Percentiles rank a stretch among this genome's conserved stretches.
Conservation (phyloP, 2,888 invertebrate genomes). For the Stegana nigrithorax region DNA sequence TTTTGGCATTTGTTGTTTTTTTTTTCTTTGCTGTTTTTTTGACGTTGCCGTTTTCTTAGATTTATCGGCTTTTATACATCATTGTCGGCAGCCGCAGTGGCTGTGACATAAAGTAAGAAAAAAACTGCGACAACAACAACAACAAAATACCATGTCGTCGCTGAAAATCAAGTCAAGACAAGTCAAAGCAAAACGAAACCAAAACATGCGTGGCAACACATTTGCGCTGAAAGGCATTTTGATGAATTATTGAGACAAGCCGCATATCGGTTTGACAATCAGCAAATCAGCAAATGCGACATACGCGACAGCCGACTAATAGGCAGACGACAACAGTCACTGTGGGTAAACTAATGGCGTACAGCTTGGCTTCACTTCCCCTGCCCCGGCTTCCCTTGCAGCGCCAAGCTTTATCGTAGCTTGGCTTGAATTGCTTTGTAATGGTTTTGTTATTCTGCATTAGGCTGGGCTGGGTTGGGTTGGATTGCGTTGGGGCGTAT, state of each 20-base stretch:
- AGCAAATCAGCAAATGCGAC: constrained; percentile 46
- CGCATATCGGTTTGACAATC: constrained; percentile 57
- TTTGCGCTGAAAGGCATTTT: constrained; percentile 28
- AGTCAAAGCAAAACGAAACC: not conserved
- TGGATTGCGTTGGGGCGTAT: too few relatives aligned
- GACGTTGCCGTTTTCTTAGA: not conserved
- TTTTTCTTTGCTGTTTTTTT: not conserved
- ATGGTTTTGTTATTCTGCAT: too few relatives aligned
- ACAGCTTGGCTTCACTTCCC: too few relatives aligned
- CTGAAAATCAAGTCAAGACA: too few relatives aligned
- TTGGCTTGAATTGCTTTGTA: too few relatives aligned
- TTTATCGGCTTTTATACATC: not conserved
- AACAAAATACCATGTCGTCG: too few relatives aligned
- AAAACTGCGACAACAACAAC: not conserved
- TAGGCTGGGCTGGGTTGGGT: too few relatives aligned
- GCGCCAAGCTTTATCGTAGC: too few relatives aligned
- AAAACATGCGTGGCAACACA: not conserved
- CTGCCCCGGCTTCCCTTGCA: too few relatives aligned
- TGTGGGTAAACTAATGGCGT: too few relatives aligned
- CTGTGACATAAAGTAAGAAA: too few relatives aligned
- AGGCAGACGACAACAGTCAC: too few relatives aligned
- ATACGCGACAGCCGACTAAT: constrained; percentile 6
- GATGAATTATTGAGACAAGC: constrained; percentile 54
- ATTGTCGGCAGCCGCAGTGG: not conserved
- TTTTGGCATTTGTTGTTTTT: not conserved